These are phyloP conservation scores for Selenia dentaria DNA, from an alignment of 2,888 invertebrate genomes.

Conservation along the genomic window DNA sequence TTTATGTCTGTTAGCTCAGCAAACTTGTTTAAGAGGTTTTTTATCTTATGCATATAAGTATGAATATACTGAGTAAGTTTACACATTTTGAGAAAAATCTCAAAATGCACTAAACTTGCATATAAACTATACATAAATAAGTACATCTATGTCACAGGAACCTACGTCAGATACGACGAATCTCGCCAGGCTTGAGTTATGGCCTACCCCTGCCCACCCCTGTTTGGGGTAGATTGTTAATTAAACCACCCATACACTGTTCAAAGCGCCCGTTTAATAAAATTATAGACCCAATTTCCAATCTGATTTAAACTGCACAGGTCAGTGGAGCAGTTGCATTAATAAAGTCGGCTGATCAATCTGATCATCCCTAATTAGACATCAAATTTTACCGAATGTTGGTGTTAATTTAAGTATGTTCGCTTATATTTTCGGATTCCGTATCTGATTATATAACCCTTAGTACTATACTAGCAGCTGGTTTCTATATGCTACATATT, in stretches of 20 bases:
- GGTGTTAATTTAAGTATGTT: too few relatives aligned
- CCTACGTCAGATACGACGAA: slow-evolving; percentile 31
- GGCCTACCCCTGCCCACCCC: slow-evolving; percentile 24
- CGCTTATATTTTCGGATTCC: too few relatives aligned
- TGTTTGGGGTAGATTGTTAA: slow-evolving; percentile 59
- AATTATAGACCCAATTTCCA: slow-evolving; percentile 56
- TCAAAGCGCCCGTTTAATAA: slow-evolving; percentile 53
- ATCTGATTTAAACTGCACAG: slow-evolving; percentile 46
- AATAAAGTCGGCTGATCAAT: slow-evolving; percentile 25
- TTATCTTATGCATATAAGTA: too few relatives aligned
- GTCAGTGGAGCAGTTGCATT: slow-evolving; percentile 23
- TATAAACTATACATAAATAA: slow-evolving; percentile 6
- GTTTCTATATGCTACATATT: too few relatives aligned
- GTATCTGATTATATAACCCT: too few relatives aligned
- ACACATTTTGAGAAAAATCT: too few relatives aligned
- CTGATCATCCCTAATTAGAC: slow-evolving; percentile 15
- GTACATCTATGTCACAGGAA: slow-evolving; percentile 14
- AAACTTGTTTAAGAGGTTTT: too few relatives aligned
- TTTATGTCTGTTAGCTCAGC: too few relatives aligned
- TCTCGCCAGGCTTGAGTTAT: slow-evolving; percentile 56
- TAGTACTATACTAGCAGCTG: too few relatives aligned
- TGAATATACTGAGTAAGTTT: too few relatives aligned
- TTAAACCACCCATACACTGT: slow-evolving; percentile 66
- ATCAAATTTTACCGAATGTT: slow-evolving; percentile 3
- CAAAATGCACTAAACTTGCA: too few relatives aligned